Base-by-base conservation (phyloP, 2,888 invertebrate species). In the Geotrupes spiniger region DNA sequence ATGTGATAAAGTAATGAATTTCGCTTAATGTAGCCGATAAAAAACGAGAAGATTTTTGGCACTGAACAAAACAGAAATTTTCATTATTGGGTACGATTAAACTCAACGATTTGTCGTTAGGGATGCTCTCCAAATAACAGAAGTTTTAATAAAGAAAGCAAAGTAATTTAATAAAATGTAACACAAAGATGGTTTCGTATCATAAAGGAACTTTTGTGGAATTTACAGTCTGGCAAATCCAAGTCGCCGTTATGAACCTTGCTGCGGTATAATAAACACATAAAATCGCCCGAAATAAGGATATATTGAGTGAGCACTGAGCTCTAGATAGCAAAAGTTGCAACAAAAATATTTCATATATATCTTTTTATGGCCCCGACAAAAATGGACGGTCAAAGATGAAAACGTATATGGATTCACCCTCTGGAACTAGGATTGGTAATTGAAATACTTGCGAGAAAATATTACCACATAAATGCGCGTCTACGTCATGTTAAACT, bases 201-300 rank as follows among this genome's bases (percentile, higher is more conserved):
- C 57, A 58, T 59, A 64, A 63, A 61, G 54, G 61, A 66, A 66
- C 59, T 66, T 63, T 65, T 64, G 61, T 64, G 60, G 61, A 70
- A 68, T 69, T 70, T 69, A 68, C 70, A 68, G 68, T 67, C 66
- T 66, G 60, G 64, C 63, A 70, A 69, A 69, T 68, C 69, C 70
- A 54, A 56, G 62, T 64, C 61, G 64, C 64, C 63, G 68, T 71
- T 73, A 73, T 73, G 70, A 71, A 72, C 71, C 69, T 65, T 61
- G 63, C 67, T 69, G 69, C 69, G 62, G 74, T 73, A 74, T 74
- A 74, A 74, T 74, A 73, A 72, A 72, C 69, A 69, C 72, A 71
- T 74, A 74, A 73, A 74, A 72, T 72, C 70, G 70, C 67, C 71
- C 69, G 70, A 68, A 73, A 74, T 73, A 71, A 72, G 73, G 74